A percentile compares a stretch with the other conserved stretches of the same genome.
Evolutionary conservation across 2,888 invertebrate species (phyloP).

Genomic region (Macrosoma leucophasiata): DNA sequence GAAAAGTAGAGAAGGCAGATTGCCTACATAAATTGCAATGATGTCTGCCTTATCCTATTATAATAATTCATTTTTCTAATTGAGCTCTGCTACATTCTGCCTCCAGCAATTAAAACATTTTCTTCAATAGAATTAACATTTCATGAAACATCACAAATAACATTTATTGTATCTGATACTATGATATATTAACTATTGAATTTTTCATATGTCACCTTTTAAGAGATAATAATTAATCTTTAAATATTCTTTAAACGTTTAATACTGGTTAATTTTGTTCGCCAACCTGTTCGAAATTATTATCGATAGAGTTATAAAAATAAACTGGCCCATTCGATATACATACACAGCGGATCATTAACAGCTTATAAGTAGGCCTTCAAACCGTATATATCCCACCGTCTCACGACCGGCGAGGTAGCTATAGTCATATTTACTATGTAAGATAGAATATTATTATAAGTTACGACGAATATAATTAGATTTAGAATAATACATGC

Average conservation of each 20-base stretch:
- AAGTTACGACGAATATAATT: no score
- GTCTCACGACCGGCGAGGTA: no score
- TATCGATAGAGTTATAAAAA: constrained; percentile 37
- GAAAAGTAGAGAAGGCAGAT: constrained; percentile 29
- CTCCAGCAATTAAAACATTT: constrained; percentile 16
- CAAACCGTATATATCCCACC: no score
- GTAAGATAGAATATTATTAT: no score
- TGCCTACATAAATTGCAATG: constrained; percentile 12
- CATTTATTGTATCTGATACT: no score
- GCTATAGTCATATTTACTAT: no score
- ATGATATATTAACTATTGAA: no score
- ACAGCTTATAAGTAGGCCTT: no score
- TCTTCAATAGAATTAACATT: constrained; percentile 8
- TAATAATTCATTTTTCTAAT: constrained; percentile 28
- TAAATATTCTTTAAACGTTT: constrained; percentile 1
- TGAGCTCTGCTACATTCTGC: constrained; percentile 38
- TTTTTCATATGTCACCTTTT: no score
- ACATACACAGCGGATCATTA: no score
- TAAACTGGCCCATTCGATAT: constrained; percentile 36
- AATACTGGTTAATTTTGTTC: constrained; percentile 28
- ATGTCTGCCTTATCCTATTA: constrained; percentile 10
- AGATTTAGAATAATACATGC: constrained; percentile 54
- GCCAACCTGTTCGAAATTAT: constrained; percentile 33
- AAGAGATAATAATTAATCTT: no score
- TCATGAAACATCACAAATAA: no score